phyloP scores from a whole-genome alignment of 2,113 vertebrate genomes.

The Pteropus alecto region DNA sequence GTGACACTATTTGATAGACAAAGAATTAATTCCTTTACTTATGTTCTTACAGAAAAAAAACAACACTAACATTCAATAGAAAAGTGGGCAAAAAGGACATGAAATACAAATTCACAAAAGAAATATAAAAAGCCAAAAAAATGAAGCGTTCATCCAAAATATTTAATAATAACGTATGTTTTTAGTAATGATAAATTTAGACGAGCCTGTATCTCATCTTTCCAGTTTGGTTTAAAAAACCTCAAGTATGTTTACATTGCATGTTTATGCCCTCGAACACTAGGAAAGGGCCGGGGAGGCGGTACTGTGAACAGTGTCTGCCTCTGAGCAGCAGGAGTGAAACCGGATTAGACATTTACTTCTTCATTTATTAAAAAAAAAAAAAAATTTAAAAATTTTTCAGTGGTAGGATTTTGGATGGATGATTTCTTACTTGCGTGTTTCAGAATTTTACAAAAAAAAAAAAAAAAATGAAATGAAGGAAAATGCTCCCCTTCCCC shows the following conservation, averaged over 20 bases:
- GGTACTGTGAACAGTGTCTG: accelerated
- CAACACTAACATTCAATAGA: not conserved
- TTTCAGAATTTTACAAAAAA: not conserved
- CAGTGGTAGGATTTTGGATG: not conserved
- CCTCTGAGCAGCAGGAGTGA: not conserved
- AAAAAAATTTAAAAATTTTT: not conserved
- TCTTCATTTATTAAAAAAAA: not conserved
- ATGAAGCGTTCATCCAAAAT: not conserved
- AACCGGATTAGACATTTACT: not conserved
- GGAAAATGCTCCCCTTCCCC: not conserved
- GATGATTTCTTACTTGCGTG: not conserved
- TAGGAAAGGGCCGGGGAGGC: no score
- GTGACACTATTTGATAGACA: not conserved
- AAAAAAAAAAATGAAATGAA: not conserved
- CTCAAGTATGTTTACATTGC: not conserved
- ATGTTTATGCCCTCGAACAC: not conserved
- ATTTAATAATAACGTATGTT: not conserved
- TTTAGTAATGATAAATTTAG: not conserved
- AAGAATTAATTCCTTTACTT: not conserved
- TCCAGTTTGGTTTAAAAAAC: not conserved
- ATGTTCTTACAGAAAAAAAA: not conserved
- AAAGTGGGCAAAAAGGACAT: not conserved
- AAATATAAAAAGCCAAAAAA: not conserved
- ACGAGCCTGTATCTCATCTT: not conserved
- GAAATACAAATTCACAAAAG: not conserved